Conservation (phyloP, 2,797 vertebrate species). For the Orientallactaga sibirica region DNA sequence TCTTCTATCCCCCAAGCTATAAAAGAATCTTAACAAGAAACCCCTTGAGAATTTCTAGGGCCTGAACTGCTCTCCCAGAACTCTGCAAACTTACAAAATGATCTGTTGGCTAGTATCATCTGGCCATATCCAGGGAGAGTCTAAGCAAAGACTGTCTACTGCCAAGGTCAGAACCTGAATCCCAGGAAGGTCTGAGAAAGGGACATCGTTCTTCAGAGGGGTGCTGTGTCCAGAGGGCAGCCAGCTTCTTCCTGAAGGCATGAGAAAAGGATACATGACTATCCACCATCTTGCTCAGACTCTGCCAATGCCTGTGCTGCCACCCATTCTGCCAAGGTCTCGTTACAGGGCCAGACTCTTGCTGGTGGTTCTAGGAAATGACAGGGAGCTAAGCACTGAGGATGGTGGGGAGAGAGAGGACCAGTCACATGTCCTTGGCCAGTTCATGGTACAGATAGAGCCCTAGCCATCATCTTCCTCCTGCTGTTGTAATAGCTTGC, state of each 20-base stretch:
- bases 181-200: not conserved
- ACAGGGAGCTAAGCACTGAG: not conserved
- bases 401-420: rapidly evolving
- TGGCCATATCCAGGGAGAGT: not conserved
- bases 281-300: not conserved
- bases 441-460: rapidly evolving
- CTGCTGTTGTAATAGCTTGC: not conserved
- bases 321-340: not conserved
- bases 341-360: not conserved
- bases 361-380: not conserved
- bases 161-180: not conserved
- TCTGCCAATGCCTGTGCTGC: not conserved
- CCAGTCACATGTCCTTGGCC: not conserved
- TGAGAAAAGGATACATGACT: too few species aligned
- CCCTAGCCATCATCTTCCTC: not conserved
- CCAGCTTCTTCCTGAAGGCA: rapidly evolving
- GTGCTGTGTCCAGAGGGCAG: too few species aligned
- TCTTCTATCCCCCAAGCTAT: not conserved
- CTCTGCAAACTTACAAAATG: not conserved
- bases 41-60: not conserved
- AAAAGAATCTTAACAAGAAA: not conserved
- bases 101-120: not conserved
- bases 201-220: not conserved
- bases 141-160: not conserved
- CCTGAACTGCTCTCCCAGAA: not conserved